Evolutionary conservation across 2,797 vertebrate genomes (phyloP).

Genomic region (Diplodus sargus): DNA sequence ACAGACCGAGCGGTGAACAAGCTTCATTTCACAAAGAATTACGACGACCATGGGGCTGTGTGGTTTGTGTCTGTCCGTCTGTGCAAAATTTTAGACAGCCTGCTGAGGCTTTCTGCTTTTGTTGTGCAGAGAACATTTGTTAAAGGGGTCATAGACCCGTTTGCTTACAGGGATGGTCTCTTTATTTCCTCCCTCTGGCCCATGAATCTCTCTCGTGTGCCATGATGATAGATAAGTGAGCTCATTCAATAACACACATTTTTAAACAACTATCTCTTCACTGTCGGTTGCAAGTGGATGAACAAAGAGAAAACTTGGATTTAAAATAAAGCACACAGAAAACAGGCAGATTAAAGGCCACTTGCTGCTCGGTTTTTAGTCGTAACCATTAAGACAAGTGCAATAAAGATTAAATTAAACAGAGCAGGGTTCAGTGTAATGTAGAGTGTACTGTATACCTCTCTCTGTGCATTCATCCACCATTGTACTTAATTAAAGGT

Average conservation of each 20-base stretch:
- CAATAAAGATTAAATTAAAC: neutral
- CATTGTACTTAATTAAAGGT: neutral
- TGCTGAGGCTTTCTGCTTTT: conserved; percentile 33
- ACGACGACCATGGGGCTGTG: conserved; percentile 41
- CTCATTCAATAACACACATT: conserved; percentile 4
- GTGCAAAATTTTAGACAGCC: conserved; percentile 32
- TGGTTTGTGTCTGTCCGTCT: conserved; percentile 34
- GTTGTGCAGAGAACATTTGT: conserved; percentile 32
- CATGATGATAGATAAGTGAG: conserved; percentile 15
- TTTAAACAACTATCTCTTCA: conserved; percentile 13
- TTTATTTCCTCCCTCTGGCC: neutral
- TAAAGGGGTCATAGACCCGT: conserved; percentile 11
- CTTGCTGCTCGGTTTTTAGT: neutral
- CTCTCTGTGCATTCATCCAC: neutral
- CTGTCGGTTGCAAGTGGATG: conserved; percentile 1
- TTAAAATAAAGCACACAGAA: neutral
- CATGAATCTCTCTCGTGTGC: neutral
- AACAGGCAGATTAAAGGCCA: neutral
- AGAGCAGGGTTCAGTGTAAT: neutral
- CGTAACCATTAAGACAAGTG: neutral
- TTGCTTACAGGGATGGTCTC: neutral
- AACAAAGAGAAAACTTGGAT: neutral
- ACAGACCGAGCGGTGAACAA: conserved; percentile 58
- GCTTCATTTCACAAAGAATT: conserved; percentile 73
- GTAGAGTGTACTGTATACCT: neutral